Evolutionary conservation across 2,797 vertebrate genomes (phyloP), one percentile per base, ranked within the genome.

Genomic region (Dendrocincla fuliginosa): DNA sequence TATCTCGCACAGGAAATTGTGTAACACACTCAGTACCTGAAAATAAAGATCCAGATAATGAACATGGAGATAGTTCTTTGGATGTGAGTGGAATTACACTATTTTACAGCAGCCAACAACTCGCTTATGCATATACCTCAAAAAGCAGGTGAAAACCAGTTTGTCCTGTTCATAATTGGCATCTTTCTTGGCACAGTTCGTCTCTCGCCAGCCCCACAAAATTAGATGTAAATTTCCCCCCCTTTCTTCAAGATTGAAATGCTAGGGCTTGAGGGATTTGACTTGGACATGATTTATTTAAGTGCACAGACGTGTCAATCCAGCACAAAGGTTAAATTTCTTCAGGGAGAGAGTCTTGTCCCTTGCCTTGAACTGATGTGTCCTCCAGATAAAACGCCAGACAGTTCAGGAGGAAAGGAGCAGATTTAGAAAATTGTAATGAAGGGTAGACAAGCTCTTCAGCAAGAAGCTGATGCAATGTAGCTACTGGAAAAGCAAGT

Each of bases 321-420:
- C 70, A 84, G 20, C 14, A 76, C 70, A 94, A 90, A 96, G 88
- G 83, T 94, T 93, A 87, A n/a, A 89, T 90, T 93, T 87, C 90
- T 79, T 90, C 77, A 76, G 90, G 77, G 76, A 90, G 20, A 73
- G 59, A 93, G 77, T 90, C 39, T 32, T 88, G 67, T 91, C 70
- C 83, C 63, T 79, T 77, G 73, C 59, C 59, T 94, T 89, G 83
- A 94, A 87, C 70, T 76, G 39, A 56, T 86, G 77, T 69, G 67
- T 93, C 84, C 93, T 87, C 83, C 63, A 89, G 91, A 92, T 87
- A 94, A 95, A 95, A 87, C 59, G 59, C 59, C 86, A 93, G 42
- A 67, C 39, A 94, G 80, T 89, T 95, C 83, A 93, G 67, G 47
- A 84, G 56, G 55, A 65, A 91, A 84, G 61, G 20, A 83, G 25